Conservation (phyloP, 1,140 invertebrate species). For the Nasonia vitripennis region DNA sequence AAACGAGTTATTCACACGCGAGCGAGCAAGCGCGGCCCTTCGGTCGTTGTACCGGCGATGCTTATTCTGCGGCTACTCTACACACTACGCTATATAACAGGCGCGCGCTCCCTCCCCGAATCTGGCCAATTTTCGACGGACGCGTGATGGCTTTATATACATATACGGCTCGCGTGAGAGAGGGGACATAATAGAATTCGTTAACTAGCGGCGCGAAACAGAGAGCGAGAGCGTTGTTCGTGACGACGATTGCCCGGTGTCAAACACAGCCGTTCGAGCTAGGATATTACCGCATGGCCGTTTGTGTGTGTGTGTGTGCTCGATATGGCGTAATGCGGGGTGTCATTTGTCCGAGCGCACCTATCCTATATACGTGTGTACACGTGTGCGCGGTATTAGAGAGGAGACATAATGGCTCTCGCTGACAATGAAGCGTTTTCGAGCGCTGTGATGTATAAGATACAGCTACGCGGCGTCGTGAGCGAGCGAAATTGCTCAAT, state of each 20-base stretch:
- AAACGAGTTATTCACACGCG: slow-evolving; percentile 52
- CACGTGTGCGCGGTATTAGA: not conserved
- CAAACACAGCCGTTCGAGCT: not conserved
- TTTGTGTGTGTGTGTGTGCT: not conserved
- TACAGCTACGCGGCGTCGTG: not conserved
- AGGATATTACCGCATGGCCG: not conserved
- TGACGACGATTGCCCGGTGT: not conserved
- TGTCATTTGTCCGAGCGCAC: not conserved
- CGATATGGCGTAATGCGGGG: not conserved
- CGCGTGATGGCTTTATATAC: not conserved
- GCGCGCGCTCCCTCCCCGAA: not conserved
- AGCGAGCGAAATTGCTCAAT: not conserved
- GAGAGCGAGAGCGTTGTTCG: not conserved
- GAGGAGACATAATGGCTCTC: not conserved
- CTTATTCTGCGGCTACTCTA: no score
- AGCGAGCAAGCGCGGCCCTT: slow-evolving; percentile 22
- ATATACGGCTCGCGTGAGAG: no score
- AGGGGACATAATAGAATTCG: not conserved
- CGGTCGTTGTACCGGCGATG: not conserved
- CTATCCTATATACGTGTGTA: not conserved
- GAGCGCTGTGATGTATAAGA: no score
- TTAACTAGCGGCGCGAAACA: not conserved
- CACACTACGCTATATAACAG: no score
- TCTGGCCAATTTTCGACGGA: slow-evolving; percentile 37
- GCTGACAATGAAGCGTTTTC: not conserved